Base-by-base conservation (phyloP, 2,888 invertebrate species). In the Drosophila nigricruria region DNA sequence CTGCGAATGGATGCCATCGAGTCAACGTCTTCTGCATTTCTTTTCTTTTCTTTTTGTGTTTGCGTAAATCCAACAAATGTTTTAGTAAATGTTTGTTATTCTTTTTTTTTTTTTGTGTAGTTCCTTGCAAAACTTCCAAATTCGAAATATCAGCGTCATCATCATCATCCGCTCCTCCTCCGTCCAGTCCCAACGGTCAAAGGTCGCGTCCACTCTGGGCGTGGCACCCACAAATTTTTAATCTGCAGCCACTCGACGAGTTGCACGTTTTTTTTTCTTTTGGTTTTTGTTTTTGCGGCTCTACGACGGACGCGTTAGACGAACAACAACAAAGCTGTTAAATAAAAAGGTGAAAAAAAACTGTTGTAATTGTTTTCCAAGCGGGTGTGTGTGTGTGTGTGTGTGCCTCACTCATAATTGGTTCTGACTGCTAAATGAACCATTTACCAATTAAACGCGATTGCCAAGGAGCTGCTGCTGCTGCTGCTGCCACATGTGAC, bases 351-450 rank as follows among this genome's bases (percentile, higher is more conserved):
- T 75, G 71, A 20, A 20, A 14, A 75, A 84, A 83, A 84, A 77
- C 77, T 70, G 79, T 83, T 83, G 84, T 82, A 78, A 83, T 85
- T 84, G 88, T 85, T 85, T 84, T 81, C 65, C 64, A 79, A 85
- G 82, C 52, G 70, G 50, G 56, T 25, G 50, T 34, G 63, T 52
- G 36, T 45, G 57, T 40, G 27, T 36, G 56, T 66, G 67, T 50
- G 64, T 57, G 56, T 65, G 69, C 40, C 70, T 63, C 58, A 64
- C 70, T 63, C 57, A 69, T 87, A 87, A 87, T 87, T 87, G 87
- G 87, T 87, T 89, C 87, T 84, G 87, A 81, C 85, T 79, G 88
- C 82, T 89, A 91, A 91, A 90, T 90, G 90, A 90, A 91, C 88
- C 87, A 91, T 90, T 90, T 90, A 88, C 87, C 90, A 91, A 90